Base-by-base conservation (phyloP, 1,140 invertebrate species). In the Drosophila nikananu region DNA sequence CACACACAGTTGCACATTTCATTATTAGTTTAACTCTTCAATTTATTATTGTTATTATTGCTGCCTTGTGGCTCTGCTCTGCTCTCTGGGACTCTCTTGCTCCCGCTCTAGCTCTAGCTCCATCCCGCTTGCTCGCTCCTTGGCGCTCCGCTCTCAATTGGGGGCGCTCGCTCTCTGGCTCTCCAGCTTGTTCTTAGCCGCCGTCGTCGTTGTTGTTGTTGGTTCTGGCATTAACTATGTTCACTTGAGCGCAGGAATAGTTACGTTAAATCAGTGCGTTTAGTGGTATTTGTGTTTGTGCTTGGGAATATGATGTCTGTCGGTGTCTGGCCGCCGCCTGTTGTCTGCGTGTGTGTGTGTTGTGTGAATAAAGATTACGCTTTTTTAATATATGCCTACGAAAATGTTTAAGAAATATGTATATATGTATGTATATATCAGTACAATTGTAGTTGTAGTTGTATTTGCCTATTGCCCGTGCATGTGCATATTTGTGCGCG, bases 1-100 rank as follows among this genome's bases (percentile, higher is more conserved):
- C 25, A 72, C 35, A 65, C 58, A 83, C 68, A 66, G 55, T 46
- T 27, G 10, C 37, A 61, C 76, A 80, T 83, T 89, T 87, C 77
- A 80, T 89, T 87, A 87, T 87, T 87, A 87, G 86, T 89, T 84
- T 84, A 89, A 89, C 84, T 89, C 84, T 89, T 89, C 84, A 89
- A 89, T 89, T 89, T 89, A 90, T 89, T 89, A 86, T 87, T 89
- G 74, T 89, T 89, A 83, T 87, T 87, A 87, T 84, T 76, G 74
- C 65, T 70, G 61, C 44, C 54, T 57, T 67, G 57, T 54, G 61
- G 64, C 65, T 67, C 64, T 54, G 51, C 60, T 44, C 25, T 19
- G 30, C 30, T 42, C 39, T 73, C 44, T 59, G 7, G 44, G 65
- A 19, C 68, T 74, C 68, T 73, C 42, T 49, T 44, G 42, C 44